Percentiles rank a stretch among this genome's conserved stretches.
These are phyloP conservation scores for Platichthys stellatus DNA, from an alignment of 2,113 vertebrate species.

Conservation along the genomic window DNA sequence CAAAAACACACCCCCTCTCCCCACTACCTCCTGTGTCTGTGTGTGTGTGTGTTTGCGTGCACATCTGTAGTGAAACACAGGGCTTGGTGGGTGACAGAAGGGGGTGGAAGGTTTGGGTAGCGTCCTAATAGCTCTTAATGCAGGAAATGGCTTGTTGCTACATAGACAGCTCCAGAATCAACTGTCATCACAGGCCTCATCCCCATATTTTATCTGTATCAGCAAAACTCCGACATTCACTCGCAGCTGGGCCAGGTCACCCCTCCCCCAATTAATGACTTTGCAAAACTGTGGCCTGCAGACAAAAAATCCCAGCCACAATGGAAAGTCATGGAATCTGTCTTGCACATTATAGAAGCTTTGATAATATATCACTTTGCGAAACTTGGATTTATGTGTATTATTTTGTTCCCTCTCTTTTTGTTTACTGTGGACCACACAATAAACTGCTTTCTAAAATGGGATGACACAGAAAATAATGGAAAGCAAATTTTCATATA, in stretches of 20 bases:
- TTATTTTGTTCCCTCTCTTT: no score
- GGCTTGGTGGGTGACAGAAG: conserved; percentile 46
- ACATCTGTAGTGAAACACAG: conserved; percentile 78
- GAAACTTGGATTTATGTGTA: no score
- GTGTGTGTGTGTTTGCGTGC: conserved; percentile 41
- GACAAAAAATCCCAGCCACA: conserved; percentile 9
- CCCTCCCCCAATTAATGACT: conserved; percentile 57
- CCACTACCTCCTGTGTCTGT: background rate
- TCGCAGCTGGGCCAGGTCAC: conserved; percentile 33
- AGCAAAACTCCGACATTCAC: conserved; percentile 39
- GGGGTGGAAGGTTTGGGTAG: conserved; percentile 36
- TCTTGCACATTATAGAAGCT: background rate
- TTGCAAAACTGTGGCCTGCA: conserved; percentile 43
- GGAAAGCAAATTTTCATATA: background rate
- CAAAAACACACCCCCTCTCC: conserved; percentile 29
- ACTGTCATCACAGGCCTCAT: conserved; percentile 55
- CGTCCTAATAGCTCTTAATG: conserved; percentile 55
- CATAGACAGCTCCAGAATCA: conserved; percentile 63
- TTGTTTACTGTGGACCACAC: no score
- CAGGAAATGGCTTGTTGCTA: conserved; percentile 75
- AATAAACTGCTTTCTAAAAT: no score
- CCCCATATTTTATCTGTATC: conserved; percentile 49
- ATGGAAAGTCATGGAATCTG: conserved; percentile 23
- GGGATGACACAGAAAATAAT: no score
- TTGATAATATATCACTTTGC: background rate